Base-by-base conservation (phyloP, 2,797 vertebrate genomes). In the Paedocypris micromegethes region DNA sequence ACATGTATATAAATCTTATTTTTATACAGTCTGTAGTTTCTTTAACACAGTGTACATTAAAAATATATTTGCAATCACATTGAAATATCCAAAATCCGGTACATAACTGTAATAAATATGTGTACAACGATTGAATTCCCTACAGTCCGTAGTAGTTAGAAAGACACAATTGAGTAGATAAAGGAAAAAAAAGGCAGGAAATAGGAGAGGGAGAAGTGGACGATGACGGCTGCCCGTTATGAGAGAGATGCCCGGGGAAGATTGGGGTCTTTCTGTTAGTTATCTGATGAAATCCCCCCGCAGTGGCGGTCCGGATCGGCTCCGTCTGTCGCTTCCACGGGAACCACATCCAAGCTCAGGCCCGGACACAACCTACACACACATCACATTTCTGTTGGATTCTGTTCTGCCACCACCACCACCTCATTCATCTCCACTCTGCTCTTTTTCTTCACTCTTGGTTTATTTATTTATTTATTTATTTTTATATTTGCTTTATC, bases 391-490 rank as follows among this genome's bases (percentile, higher is more conserved):
- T 73, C 39, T 44, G 63, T 45, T 68, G 75, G 53, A 63, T 72
- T 73, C 56, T 73, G 55, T 67, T 73, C 54, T 73, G 40, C 55
- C 38, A 45, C 50, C 74, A 62, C 76, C 58, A 76, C 74, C 51
- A 60, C 58, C 44, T 56, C 83, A 85, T 77, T 46, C 67, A 57
- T 77, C 45, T n/a, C 6, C 23, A 53, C 76, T 68, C 52, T 76
- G 53, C 62, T 74, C 79, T 72, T 81, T 64, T 79, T 4, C 3
- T 68, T 83, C 77, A 48, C 53, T 78, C 48, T 79, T 62, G 44
- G 71, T 76, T 82, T 79, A 5, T 55, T 74, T 59, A 62, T 67
- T 66, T 64, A 43, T 9, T 77, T 76, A 45, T 49, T 67, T 78
- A 80, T 6, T 81, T 61, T 79, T 46, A 72, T 49, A 50, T 49